phyloP scores from a whole-genome alignment of 2,113 vertebrate species.

The Aptenodytes forsteri region DNA sequence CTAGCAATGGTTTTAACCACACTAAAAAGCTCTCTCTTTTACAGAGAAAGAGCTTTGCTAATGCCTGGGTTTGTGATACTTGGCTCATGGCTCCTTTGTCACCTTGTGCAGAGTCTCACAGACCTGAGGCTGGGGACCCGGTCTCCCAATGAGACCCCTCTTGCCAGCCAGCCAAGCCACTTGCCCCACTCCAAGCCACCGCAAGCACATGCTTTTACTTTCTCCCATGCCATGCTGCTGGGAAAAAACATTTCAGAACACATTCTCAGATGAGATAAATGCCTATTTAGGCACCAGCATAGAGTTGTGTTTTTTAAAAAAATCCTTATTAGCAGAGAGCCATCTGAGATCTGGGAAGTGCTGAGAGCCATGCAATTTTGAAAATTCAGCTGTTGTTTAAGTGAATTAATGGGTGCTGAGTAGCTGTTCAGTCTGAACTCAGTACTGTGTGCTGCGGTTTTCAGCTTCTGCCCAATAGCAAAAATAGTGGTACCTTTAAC shows the following conservation, averaged over 20 bases:
- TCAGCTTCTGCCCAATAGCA: not conserved
- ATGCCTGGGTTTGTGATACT: rapidly evolving
- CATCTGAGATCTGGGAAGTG: not conserved
- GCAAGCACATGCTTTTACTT: not conserved
- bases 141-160: not conserved
- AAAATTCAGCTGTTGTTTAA: not conserved
- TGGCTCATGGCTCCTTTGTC: not conserved
- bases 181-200: rapidly evolving
- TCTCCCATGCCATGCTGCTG: not conserved
- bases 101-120: not conserved
- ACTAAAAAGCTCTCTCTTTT: not conserved
- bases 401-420: not conserved
- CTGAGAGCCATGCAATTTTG: not conserved
- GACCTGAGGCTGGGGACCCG: not conserved
- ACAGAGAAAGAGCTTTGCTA: not conserved
- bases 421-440: not conserved
- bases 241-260: not conserved
- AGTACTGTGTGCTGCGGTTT: not conserved
- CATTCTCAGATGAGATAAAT: not conserved
- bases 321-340: not conserved
- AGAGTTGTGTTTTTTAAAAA: not conserved
- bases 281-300: not conserved
- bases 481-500: not conserved
- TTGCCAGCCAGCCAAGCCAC: not conserved
- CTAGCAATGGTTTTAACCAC: not conserved